Base-by-base conservation (phyloP, 2,888 invertebrate species). In the Mythimna loreyi region DNA sequence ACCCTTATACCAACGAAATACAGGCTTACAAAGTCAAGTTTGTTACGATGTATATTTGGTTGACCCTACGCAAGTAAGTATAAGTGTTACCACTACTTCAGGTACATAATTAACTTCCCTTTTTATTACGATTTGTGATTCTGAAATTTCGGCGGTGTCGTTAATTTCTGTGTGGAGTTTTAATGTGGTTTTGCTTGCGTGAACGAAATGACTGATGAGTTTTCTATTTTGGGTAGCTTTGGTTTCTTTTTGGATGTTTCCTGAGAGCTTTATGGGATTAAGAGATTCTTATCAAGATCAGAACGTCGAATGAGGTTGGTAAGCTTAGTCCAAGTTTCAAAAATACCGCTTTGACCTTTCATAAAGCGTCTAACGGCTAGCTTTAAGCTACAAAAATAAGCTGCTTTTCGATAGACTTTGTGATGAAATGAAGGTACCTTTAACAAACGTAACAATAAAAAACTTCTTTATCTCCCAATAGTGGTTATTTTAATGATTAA, bases 41-140 rank as follows among this genome's bases (percentile, higher is more conserved):
- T 25, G 3, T 5, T 47, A 9, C 45, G 23, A 13, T 28, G 11
- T 11, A 21, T 13, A 6, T 25, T 13, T 5, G 6, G 33, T 33
- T 28, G 49, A 64, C 30, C 19, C 9, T 60, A 57, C 56, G 7
- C 28, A 75, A 63, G 55, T 49, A 66, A 67, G 52, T 68, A 72
- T 80, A 45, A 61, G 45, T 70, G 63, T 71, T 53, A 19, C 70
- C 53, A 58, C 58, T 72, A 71, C 80, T 83, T 83, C 69, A 74
- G 63, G 59, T 67, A 50, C 59, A 78, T 83, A 72, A 83, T 83
- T 75, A 80, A 81, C 80, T 83, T 78, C 57, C 60, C 63, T 83
- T 72, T 78, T 72, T 80, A 80, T 75, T 73, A 45, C 75, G 73
- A 67, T 71, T 78, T 75, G 68, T 69, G 83, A 78, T 62, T 78